phyloP scores from a whole-genome alignment of 2,888 invertebrate genomes.

The Hypomecis punctinalis region DNA sequence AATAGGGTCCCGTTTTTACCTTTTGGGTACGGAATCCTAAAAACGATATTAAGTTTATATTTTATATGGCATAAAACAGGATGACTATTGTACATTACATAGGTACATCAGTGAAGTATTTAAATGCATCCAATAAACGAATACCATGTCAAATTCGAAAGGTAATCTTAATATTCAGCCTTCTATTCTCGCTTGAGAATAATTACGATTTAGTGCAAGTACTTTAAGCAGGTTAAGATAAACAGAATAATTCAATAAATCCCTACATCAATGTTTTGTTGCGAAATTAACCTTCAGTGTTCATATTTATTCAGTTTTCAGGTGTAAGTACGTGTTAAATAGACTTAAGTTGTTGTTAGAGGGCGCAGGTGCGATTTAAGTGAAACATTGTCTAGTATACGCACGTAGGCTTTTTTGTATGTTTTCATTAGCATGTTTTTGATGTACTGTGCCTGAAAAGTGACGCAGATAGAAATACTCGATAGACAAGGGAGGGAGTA shows the following conservation, averaged over 20 bases:
- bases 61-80: too few species aligned
- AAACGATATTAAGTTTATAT: too few species aligned
- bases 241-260: slow-evolving; percentile 56
- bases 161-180: slow-evolving; percentile 53
- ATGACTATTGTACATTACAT: too few species aligned
- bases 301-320: slow-evolving; percentile 24
- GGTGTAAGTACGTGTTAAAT: slow-evolving; percentile 8
- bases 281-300: slow-evolving; percentile 33
- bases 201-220: slow-evolving; percentile 40
- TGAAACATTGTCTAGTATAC: neutral
- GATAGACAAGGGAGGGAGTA: too few species aligned
- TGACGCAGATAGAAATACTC: too few species aligned
- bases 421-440: neutral
- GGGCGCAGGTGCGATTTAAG: neutral
- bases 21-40: too few species aligned
- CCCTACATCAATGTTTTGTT: slow-evolving; percentile 39
- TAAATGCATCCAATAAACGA: neutral
- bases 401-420: neutral
- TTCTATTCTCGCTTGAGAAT: slow-evolving; percentile 51
- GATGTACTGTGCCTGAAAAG: too few species aligned
- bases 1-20: too few species aligned
- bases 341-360: slow-evolving; percentile 11
- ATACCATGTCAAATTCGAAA: slow-evolving; percentile 41
- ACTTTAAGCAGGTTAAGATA: slow-evolving; percentile 28
- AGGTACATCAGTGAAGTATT: too few species aligned